A percentile compares a stretch with the other conserved stretches of the same genome.
Conservation (phyloP, 2,797 vertebrate genomes). For the Rhinoraja longicauda region DNA sequence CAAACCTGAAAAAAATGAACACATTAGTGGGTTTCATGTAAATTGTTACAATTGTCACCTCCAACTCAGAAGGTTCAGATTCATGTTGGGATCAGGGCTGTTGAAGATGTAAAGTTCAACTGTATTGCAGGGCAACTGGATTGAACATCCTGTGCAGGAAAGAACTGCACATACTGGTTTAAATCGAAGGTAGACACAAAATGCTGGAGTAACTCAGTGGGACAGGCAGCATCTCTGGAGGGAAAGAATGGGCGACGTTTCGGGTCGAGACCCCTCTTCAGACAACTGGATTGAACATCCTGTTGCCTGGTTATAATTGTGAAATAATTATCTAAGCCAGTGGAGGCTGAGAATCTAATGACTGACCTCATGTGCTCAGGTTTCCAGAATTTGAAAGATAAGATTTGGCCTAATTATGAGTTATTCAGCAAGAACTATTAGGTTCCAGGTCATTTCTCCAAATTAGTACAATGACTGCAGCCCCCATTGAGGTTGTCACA, state of each 20-base stretch:
- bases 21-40: not conserved
- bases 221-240: too few species aligned
- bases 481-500: not conserved
- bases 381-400: not conserved
- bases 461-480: not conserved
- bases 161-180: too few species aligned
- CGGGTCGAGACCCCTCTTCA: too few species aligned
- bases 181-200: too few species aligned
- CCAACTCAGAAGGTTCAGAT: too few species aligned
- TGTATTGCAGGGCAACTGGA: not conserved
- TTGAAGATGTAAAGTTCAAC: not conserved
- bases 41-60: too few species aligned
- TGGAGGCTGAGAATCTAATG: not conserved
- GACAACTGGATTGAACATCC: not conserved
- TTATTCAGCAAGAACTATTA: not conserved
- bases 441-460: not conserved
- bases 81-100: not conserved
- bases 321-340: not conserved
- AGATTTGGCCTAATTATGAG: not conserved
- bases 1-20: not conserved
- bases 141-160: not conserved
- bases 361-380: not conserved
- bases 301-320: not conserved
- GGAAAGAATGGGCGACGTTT: too few species aligned
- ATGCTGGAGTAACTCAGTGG: too few species aligned